Conservation (phyloP, 2,888 invertebrate genomes). For the Dynastes hyllus region DNA sequence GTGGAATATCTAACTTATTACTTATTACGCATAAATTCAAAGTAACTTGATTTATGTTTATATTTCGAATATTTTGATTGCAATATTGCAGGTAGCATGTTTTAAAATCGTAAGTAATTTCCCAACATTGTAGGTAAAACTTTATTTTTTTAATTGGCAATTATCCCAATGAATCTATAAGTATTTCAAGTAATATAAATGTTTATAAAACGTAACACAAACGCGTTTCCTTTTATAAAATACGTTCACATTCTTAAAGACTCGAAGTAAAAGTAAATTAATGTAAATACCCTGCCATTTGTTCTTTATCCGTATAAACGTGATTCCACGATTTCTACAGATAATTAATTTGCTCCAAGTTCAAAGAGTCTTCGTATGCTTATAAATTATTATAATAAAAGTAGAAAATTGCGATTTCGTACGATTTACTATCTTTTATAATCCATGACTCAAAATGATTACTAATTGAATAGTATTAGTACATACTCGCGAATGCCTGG, state of each 20-base stretch:
- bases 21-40: no score
- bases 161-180: neutral
- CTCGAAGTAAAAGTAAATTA: neutral
- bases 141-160: neutral
- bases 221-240: constrained; percentile 1
- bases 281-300: neutral
- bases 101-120: neutral
- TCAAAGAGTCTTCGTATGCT: no score
- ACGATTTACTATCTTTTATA: no score
- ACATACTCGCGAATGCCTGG: no score
- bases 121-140: neutral
- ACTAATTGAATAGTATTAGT: no score
- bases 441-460: no score
- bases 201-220: neutral
- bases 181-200: neutral
- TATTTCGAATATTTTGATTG: no score
- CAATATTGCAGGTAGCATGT: no score
- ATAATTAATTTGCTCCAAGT: neutral
- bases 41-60: no score
- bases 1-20: no score
- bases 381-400: no score
- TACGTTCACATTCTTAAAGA: neutral
- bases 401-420: no score
- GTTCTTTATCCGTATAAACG: neutral
- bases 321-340: neutral